Percentiles rank a stretch among this genome's conserved stretches.
phyloP scores from a whole-genome alignment of 2,888 invertebrate genomes.

The Parascotia fuliginaria region DNA sequence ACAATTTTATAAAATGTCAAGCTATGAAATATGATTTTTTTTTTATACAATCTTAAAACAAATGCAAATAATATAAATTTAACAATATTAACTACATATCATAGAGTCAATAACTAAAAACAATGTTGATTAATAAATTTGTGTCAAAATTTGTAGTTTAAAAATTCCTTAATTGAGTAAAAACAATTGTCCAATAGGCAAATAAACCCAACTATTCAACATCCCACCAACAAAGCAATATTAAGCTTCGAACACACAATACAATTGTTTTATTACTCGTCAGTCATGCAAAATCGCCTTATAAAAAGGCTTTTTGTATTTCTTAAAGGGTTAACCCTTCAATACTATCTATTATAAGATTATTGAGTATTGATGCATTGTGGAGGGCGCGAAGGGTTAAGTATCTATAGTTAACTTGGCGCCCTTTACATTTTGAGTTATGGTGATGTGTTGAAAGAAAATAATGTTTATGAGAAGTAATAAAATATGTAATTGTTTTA shows the following conservation, averaged over 20 bases:
- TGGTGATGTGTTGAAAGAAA: constrained; percentile 26
- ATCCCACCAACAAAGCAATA: constrained; percentile 19
- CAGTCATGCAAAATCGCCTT: constrained; percentile 65
- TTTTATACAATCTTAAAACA: too few species aligned
- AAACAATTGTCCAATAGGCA: too few species aligned
- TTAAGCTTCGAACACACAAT: constrained; percentile 28
- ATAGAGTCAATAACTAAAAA: too few species aligned
- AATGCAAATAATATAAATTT: too few species aligned
- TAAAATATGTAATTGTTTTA: too few species aligned
- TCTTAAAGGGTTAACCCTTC: constrained; percentile 51
- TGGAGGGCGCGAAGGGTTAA: constrained; percentile 78
- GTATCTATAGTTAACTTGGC: constrained; percentile 57
- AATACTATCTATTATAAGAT: constrained; percentile 71
- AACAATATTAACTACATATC: too few species aligned
- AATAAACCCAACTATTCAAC: background rate
- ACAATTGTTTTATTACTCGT: constrained; percentile 54
- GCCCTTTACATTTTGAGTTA: constrained; percentile 47
- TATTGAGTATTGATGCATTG: constrained; percentile 83
- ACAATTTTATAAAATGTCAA: too few species aligned
- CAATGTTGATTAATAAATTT: too few species aligned
- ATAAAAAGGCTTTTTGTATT: constrained; percentile 36
- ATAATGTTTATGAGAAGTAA: background rate
- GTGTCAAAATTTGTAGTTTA: too few species aligned
- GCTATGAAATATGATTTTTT: too few species aligned
- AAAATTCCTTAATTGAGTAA: too few species aligned